Base-by-base conservation (phyloP, 2,797 vertebrate species). In the Smutsia temminckii region DNA sequence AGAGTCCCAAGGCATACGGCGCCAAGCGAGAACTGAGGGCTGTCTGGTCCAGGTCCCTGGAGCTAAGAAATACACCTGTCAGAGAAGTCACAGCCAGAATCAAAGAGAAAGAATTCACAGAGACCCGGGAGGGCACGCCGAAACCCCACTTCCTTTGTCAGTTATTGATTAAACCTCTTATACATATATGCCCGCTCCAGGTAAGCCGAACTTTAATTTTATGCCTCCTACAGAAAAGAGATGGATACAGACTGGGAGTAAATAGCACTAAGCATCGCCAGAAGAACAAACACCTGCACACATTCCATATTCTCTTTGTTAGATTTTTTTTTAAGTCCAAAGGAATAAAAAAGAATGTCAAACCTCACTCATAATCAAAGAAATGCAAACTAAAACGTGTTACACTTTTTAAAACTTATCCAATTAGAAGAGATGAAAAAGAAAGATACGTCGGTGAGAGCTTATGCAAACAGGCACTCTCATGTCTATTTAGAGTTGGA, bases 61-160 rank as follows among this genome's bases (percentile, higher is more conserved):
- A 97, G 96, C 93, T 93, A 95, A 96, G 97, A 97, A 93, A 85
- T 95, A 78, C 69, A 97, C 97, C 96, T 98, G 97, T 98, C 98
- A 98, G 94, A 97, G 95, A 88, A 97, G 89, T 94, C 97, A 96
- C 96, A 93, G 85, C 80, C 92, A 97, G 93, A 96, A 68, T 95
- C 79, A 97, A 97, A 98, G 98, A 98, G 96, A 95, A 94, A 94
- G 93, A 97, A 93, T 95, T 97, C 98, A 97, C 83, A 95, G 98
- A 98, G 98, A 98, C 93, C 97, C 20, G 92, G 97, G 96, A 97
- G 97, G 98, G 97, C 94, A 98, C 96, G 97, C 97, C 80, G 90
- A 96, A 90, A 83, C 95, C 97, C 97, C 91, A 93, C 93, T 53
- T 71, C 51, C 98, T 95, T 98, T 96, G 95, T 97, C 98, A 98